Evolutionary conservation across 1,140 invertebrate species (phyloP).

Genomic region (Drosophila lini): DNA sequence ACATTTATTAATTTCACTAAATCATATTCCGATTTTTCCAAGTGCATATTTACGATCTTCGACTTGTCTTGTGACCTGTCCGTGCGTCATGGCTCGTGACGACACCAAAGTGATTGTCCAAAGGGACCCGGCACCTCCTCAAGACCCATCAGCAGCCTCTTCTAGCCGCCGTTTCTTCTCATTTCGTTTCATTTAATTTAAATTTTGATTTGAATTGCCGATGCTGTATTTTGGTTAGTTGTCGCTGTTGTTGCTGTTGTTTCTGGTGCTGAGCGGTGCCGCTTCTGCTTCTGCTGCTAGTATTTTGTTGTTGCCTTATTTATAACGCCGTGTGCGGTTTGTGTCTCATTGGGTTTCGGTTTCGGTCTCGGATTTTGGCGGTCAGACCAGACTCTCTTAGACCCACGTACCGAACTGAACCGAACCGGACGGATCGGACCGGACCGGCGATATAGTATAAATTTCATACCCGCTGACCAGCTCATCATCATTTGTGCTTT

Average conservation of each 20-base stretch:
- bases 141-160: constrained; percentile 39
- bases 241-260: constrained; percentile 38
- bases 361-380: constrained; percentile 60
- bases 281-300: constrained; percentile 40
- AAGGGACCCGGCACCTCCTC: constrained; percentile 34
- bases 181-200: constrained; percentile 76
- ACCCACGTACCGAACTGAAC: constrained; percentile 64
- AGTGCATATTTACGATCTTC: constrained; percentile 19
- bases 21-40: not conserved
- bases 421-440: constrained; percentile 47
- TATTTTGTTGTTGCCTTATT: constrained; percentile 62
- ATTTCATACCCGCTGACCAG: constrained; percentile 76
- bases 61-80: constrained; percentile 17
- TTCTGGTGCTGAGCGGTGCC: constrained; percentile 37
- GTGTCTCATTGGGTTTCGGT: constrained; percentile 73
- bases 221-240: constrained; percentile 24
- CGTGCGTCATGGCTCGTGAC: constrained; percentile 65
- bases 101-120: constrained; percentile 56
- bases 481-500: constrained; percentile 84
- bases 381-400: constrained; percentile 68
- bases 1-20: too few relatives aligned
- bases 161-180: constrained; percentile 53
- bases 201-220: constrained; percentile 77
- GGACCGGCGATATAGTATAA: constrained; percentile 80
- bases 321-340: constrained; percentile 67